Base-by-base conservation (phyloP, 2,797 vertebrate genomes). In the Corythornis leucogaster region DNA sequence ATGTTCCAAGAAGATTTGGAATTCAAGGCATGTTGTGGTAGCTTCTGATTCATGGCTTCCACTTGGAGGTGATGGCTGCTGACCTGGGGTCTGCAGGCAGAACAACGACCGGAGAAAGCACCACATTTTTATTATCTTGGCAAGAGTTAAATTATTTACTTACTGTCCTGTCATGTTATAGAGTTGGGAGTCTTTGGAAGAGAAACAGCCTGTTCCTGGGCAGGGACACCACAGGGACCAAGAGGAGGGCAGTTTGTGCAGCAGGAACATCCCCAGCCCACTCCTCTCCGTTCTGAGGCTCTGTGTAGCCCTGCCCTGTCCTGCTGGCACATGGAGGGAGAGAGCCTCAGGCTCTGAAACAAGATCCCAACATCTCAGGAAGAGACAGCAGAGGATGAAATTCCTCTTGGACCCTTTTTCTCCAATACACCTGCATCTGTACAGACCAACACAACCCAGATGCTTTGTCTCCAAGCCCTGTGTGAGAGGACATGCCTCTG, bases 21-120 rank as follows among this genome's bases (percentile, higher is more conserved):
- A 90, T 92, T 95, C 81, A 75, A 85, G 76, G 13, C 89, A 83
- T 76, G 71, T 83, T 85, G 68, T 59, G 38, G 11, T 74, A 89
- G 74, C 45, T 89, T 90, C 64, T 93, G 89, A 92, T 82, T 93
- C 69, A 51, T 50, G 48, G 45, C 45, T 87, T 85, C 71, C 38
- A 89, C 42, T 54, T 58, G 38, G 48, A 63, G 53, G 61, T 59
- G 89, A 92, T 83, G 18, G 9, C 33, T 89, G 51, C 62, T 80
- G 68, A 92, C 76, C 51, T 0, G 0, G 82, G 76, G 76, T 15
- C 16, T 24, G 42, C 19, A 85, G 21, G 30, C 35, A 78, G 64
- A 93, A 85, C 38, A 43, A 46, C 19, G 76, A 58, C 45, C 59
- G 35, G 9, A 82, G 31, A 77, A 89, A 64, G 53, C n/a, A 77